A percentile compares a stretch with the other conserved stretches of the same genome.
These are phyloP conservation scores for Erpornis zantholeuca DNA, from an alignment of 2,113 vertebrate species.

Conservation along the genomic window DNA sequence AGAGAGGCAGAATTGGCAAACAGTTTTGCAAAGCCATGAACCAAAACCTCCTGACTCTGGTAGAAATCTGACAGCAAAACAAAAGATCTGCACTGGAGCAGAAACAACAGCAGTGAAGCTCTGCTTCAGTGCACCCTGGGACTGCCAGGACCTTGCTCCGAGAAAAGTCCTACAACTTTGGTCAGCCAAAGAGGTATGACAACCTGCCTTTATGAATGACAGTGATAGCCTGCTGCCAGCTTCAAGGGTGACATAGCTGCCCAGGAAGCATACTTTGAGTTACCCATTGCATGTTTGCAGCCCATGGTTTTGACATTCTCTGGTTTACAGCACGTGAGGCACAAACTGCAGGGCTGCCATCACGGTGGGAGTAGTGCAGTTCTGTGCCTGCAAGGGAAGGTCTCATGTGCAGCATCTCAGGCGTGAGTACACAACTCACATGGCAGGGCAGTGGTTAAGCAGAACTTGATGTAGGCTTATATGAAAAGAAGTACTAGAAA, in stretches of 20 bases:
- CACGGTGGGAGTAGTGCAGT: not conserved
- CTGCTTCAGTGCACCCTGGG: not conserved
- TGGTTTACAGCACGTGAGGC: not conserved
- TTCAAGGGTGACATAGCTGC: not conserved
- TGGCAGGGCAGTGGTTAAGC: not conserved
- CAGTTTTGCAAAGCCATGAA: not conserved
- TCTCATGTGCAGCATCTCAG: not conserved
- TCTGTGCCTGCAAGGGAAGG: not conserved
- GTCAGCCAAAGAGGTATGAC: not conserved
- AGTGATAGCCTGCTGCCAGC: not conserved
- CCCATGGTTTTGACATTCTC: not conserved
- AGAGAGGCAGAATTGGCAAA: not conserved
- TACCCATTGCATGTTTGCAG: accelerated
- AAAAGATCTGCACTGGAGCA: not conserved
- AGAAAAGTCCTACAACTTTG: not conserved
- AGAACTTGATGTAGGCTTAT: not conserved
- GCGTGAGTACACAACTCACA: not conserved
- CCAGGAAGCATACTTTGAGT: not conserved
- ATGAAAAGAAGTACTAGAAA: not conserved
- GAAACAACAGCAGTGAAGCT: not conserved
- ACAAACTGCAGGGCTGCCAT: not conserved
- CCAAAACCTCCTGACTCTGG: not conserved
- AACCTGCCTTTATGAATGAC: not conserved
- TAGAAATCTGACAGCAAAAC: not conserved
- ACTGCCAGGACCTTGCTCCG: not conserved